phyloP scores from a whole-genome alignment of 2,888 invertebrate genomes.

The Amblyteles armatorius region DNA sequence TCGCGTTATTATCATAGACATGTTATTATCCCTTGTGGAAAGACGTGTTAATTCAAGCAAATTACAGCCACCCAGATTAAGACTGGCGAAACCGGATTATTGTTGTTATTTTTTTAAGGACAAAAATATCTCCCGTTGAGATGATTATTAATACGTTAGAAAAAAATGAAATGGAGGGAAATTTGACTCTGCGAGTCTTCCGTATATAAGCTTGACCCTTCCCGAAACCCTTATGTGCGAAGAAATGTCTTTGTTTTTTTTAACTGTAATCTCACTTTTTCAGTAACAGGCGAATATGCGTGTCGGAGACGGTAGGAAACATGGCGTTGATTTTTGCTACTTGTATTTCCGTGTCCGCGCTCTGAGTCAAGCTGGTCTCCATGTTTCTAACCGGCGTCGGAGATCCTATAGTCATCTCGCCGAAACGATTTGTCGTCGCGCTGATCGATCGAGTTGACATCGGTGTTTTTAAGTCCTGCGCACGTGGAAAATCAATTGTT shows the following conservation, averaged over 20 bases:
- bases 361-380: conserved; percentile 88
- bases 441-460: conserved; percentile 81
- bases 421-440: conserved; percentile 81
- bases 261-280: conserved; percentile 90
- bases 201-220: not conserved
- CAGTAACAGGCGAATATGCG: conserved; percentile 93
- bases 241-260: conserved; percentile 23
- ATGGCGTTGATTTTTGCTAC: conserved; percentile 93
- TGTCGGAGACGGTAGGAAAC: conserved; percentile 96
- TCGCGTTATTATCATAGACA: not conserved
- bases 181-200: not conserved
- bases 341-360: conserved; percentile 89
- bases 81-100: not conserved
- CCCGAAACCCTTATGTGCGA: not conserved
- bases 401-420: conserved; percentile 82
- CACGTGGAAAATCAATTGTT: conserved; percentile 53
- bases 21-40: not conserved
- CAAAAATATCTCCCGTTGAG: not conserved
- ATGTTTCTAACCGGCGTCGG: conserved; percentile 81
- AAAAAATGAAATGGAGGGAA: not conserved
- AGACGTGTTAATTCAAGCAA: conserved; percentile 19
- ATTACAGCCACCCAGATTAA: conserved; percentile 15
- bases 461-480: conserved; percentile 83
- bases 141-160: not conserved
- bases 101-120: not conserved